Percentiles rank a stretch among this genome's conserved stretches.
phyloP scores from a whole-genome alignment of 2,797 vertebrate genomes.

The Myotis planiceps region DNA sequence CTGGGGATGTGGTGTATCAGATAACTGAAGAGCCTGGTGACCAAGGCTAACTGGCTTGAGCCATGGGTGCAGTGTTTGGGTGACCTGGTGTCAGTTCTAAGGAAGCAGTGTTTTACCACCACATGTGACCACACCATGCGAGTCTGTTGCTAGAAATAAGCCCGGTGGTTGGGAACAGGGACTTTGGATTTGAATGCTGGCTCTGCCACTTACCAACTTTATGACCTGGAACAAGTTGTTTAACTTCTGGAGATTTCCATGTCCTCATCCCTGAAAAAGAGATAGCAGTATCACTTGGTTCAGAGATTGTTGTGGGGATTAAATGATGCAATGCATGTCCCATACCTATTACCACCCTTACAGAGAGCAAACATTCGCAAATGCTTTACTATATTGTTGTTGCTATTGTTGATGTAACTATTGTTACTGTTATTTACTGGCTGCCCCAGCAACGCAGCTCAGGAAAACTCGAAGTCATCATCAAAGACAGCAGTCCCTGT shows the following conservation, averaged over 20 bases:
- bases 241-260: not conserved
- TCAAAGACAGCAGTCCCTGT: not conserved
- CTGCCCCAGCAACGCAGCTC: not conserved
- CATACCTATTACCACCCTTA: not conserved
- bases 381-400: not conserved
- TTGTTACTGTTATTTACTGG: not conserved
- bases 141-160: not conserved
- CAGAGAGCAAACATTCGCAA: not conserved
- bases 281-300: not conserved
- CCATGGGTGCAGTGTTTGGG: not conserved
- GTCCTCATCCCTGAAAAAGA: not conserved
- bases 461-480: not conserved
- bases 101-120: not conserved
- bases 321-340: not conserved
- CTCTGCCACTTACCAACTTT: not conserved
- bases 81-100: not conserved
- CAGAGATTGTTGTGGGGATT: not conserved
- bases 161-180: not conserved
- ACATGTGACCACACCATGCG: not conserved
- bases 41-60: not conserved
- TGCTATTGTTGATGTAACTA: not conserved
- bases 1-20: rapidly evolving
- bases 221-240: not conserved
- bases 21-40: not conserved
- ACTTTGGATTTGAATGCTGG: not conserved